Evolutionary conservation across 2,888 invertebrate genomes (phyloP).

Genomic region (Epistrophe eligans): DNA sequence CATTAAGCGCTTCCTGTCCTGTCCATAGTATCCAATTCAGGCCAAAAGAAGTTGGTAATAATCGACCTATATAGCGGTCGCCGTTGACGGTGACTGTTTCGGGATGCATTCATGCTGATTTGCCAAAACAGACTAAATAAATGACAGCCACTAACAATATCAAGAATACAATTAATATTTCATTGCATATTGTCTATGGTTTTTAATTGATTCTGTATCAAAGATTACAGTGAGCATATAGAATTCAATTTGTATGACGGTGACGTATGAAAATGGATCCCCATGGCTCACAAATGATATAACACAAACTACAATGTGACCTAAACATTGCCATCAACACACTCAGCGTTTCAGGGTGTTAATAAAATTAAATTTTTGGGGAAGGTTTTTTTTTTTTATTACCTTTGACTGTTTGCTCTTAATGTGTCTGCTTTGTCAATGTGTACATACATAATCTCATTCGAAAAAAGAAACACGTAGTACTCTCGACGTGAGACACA

Average conservation of each 20-base stretch:
- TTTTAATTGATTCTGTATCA: not conserved
- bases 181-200: not conserved
- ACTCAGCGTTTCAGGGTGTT: slow-evolving; percentile 9
- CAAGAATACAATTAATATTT: not conserved
- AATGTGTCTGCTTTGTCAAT: slow-evolving; percentile 37
- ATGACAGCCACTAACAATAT: too few relatives aligned
- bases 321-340: slow-evolving; percentile 1
- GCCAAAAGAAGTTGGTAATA: too few relatives aligned
- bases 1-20: too few relatives aligned
- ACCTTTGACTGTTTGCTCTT: slow-evolving; percentile 25
- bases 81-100: too few relatives aligned
- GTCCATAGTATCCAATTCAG: too few relatives aligned
- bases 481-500: slow-evolving; percentile 6
- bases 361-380: slow-evolving; percentile 36
- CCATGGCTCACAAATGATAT: not conserved
- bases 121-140: too few relatives aligned
- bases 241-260: not conserved
- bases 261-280: slow-evolving; percentile 5
- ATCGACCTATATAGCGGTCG: too few relatives aligned
- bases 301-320: not conserved
- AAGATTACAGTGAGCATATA: not conserved
- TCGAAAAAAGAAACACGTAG: slow-evolving; percentile 33
- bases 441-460: slow-evolving; percentile 9
- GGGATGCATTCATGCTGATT: too few relatives aligned
- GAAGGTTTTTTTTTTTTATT: slow-evolving; percentile 11